phyloP scores from a whole-genome alignment of 2,797 vertebrate species.

The Micropoecilia bifurca region DNA sequence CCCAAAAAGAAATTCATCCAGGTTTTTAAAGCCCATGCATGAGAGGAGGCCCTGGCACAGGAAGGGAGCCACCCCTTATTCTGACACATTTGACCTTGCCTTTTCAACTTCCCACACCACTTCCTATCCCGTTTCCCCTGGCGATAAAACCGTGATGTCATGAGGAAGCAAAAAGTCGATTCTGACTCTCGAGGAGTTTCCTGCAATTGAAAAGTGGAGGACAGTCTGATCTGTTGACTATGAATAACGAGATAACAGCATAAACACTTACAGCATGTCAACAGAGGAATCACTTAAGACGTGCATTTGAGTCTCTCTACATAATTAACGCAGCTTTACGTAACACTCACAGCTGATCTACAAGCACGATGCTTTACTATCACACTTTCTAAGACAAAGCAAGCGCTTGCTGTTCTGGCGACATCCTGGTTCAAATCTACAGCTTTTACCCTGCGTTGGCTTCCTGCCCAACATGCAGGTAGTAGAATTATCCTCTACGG shows the following conservation, averaged over 20 bases:
- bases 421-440: constrained; percentile 1
- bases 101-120: constrained; percentile 58
- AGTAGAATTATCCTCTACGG: constrained; percentile 20
- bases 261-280: not conserved
- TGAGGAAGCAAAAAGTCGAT: constrained; percentile 46
- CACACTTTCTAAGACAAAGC: not conserved
- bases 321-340: not conserved
- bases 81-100: constrained; percentile 39
- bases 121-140: constrained; percentile 78
- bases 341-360: not conserved
- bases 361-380: not conserved
- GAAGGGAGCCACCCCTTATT: constrained; percentile 54
- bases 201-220: constrained; percentile 53
- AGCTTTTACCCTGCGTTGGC: constrained; percentile 40
- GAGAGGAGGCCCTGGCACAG: constrained; percentile 42
- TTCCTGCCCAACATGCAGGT: constrained; percentile 25
- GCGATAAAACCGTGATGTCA: constrained; percentile 71
- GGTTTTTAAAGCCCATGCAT: constrained; percentile 8
- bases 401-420: not conserved
- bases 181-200: constrained; percentile 54
- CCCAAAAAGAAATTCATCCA: constrained; percentile 15
- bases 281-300: not conserved
- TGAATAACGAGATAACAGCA: not conserved
- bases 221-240: not conserved
- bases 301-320: not conserved